Conservation (phyloP, 2,113 vertebrate genomes). For the Falcunculus frontatus region DNA sequence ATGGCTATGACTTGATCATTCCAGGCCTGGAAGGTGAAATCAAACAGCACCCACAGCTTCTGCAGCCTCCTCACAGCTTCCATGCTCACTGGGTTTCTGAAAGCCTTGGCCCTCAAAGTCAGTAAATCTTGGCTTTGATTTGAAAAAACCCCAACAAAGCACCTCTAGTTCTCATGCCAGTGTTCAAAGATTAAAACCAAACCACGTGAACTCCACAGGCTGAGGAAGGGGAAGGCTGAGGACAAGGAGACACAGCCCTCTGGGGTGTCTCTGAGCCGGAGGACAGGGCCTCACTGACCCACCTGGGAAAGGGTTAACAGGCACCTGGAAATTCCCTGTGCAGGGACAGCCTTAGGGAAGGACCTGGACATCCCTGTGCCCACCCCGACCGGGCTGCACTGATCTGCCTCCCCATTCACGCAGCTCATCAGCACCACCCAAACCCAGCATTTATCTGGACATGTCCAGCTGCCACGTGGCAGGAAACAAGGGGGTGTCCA, state of each 20-base stretch:
- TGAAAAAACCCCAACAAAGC: neutral
- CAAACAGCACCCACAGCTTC: neutral
- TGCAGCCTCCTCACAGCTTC: neutral
- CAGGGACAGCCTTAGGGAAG: neutral
- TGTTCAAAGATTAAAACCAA: neutral
- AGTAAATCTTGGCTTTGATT: neutral
- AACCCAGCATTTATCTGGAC: neutral
- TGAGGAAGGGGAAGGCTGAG: neutral
- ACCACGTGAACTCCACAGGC: neutral
- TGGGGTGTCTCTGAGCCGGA: neutral
- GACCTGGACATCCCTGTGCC: neutral
- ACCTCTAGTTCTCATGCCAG: neutral
- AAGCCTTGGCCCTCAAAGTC: neutral
- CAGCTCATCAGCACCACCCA: neutral
- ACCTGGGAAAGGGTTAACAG: fast-evolving
- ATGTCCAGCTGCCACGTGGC: neutral
- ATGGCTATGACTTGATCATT: neutral
- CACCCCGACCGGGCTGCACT: neutral
- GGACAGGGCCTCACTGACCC: neutral
- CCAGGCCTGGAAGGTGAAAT: neutral
- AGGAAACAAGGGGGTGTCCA: neutral
- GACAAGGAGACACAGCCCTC: neutral
- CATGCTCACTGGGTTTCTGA: neutral
- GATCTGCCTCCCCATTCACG: fast-evolving
- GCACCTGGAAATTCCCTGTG: neutral